Percentiles rank a stretch among this genome's conserved stretches.
Conservation (phyloP, 2,888 invertebrate genomes). For the Chymomyza caudatula region DNA sequence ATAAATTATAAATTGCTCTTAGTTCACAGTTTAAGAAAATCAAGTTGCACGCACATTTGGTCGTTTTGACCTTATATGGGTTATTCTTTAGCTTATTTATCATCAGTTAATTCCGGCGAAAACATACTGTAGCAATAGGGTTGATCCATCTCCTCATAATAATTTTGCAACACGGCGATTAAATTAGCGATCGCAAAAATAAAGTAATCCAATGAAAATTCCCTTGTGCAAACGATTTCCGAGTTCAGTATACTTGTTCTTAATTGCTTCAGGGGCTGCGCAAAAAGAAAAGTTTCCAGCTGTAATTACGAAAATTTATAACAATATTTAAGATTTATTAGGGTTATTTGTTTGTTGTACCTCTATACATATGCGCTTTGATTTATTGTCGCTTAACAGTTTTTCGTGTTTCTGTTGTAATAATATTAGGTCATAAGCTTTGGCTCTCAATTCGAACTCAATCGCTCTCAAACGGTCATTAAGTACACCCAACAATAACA, state of each 20-base stretch:
- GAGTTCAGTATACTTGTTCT: not conserved
- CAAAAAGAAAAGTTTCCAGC: not conserved
- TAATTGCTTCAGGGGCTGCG: not conserved
- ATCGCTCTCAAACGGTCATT: not conserved
- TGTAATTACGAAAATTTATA: not conserved
- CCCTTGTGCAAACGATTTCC: not conserved
- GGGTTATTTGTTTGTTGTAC: no score
- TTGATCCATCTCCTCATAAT: no score
- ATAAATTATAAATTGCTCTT: no score
- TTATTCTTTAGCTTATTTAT: no score
- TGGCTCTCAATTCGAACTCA: not conserved
- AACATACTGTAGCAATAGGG: not conserved
- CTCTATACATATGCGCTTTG: not conserved
- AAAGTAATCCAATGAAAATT: not conserved
- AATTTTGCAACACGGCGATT: not conserved
- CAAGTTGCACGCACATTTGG: no score
- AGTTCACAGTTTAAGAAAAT: no score
- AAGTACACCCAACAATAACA: not conserved
- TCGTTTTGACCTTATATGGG: no score
- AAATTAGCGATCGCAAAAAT: not conserved
- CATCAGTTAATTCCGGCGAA: not conserved
- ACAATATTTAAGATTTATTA: no score
- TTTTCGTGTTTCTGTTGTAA: no score
- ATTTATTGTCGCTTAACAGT: not conserved
- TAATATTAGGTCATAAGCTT: not conserved